Conservation (phyloP, 2,113 vertebrate genomes). For the Galeopterus variegatus region DNA sequence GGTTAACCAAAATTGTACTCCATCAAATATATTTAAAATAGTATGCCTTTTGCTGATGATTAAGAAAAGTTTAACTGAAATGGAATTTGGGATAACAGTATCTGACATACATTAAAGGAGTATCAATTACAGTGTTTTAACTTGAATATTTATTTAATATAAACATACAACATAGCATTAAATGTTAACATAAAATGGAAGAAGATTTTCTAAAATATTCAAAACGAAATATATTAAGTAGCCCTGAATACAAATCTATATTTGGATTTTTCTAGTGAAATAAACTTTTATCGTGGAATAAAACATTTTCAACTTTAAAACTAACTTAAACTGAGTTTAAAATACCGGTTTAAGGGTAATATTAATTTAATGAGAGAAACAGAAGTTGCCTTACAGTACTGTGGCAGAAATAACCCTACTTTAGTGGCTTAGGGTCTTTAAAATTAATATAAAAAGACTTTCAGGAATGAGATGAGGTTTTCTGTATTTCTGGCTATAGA, state of each 20-base stretch:
- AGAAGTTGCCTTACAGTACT: not conserved
- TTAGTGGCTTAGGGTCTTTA: not conserved
- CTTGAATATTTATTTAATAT: not conserved
- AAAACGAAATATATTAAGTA: not conserved
- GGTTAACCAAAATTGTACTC: not conserved
- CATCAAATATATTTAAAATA: not conserved
- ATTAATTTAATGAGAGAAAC: not conserved
- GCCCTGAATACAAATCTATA: not conserved
- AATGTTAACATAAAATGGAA: not conserved
- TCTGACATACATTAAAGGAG: not conserved
- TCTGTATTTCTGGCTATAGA: conserved; percentile 37
- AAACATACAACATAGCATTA: not conserved
- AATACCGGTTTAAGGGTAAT: not conserved
- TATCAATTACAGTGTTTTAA: not conserved
- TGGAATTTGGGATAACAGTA: not conserved
- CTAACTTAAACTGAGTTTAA: not conserved
- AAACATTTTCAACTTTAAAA: not conserved
- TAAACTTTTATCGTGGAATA: not conserved
- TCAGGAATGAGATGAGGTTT: not conserved
- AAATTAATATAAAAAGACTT: conserved; percentile 47
- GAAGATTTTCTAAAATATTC: not conserved
- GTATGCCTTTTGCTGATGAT: not conserved
- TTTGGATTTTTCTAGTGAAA: not conserved
- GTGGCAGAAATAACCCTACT: not conserved
- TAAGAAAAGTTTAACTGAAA: not conserved